Evolutionary conservation across 2,888 invertebrate genomes (phyloP), one percentile per base, ranked within the genome.

Genomic region (Tineola bisselliella): DNA sequence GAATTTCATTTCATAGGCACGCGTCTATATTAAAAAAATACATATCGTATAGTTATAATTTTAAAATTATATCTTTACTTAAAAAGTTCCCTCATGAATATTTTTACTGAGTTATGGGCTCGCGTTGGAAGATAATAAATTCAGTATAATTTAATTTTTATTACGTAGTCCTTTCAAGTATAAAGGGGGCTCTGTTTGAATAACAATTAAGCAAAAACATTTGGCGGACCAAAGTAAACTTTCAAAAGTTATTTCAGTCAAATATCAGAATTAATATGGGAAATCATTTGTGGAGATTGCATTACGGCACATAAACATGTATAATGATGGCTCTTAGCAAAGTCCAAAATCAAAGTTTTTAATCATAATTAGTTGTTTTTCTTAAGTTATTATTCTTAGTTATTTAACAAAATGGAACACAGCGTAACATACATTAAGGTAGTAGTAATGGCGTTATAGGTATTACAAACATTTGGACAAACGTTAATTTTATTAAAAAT

Each of bases 81-180:
- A 74, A 75, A 77, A 77, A 76, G 74, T 77, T 79, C 71, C 65
- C 70, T 77, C 75, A 78, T 79, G 78, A 80, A 79, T 80, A 80
- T 77, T 78, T 77, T 74, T 70, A 68, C 70, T 72, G 75, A 79
- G 76, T 77, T 78, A 79, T 75, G 75, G 70, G 71, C 65, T 74
- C 74, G 70, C 75, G 73, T 74, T 74, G 76, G 72, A 74, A 76
- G 77, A 77, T 78, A 77, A 79, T 77, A 79, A 79, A 78, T 79
- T 76, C 70, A 69, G 75, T 76, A 71, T 76, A 77, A 79, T 76
- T 77, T 76, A 74, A 75, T 79, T 79, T 77, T 80, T 79, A 79
- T 76, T 78, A 48, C 48, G 75, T 74, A 74, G 74, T 68, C 70
- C 68, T 70, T 69, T 72, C 74, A 74, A 71, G 73, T 74, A 77